These are phyloP conservation scores for Hippopotamyrus pictus DNA, from an alignment of 2,797 vertebrate genomes.

Conservation along the genomic window DNA sequence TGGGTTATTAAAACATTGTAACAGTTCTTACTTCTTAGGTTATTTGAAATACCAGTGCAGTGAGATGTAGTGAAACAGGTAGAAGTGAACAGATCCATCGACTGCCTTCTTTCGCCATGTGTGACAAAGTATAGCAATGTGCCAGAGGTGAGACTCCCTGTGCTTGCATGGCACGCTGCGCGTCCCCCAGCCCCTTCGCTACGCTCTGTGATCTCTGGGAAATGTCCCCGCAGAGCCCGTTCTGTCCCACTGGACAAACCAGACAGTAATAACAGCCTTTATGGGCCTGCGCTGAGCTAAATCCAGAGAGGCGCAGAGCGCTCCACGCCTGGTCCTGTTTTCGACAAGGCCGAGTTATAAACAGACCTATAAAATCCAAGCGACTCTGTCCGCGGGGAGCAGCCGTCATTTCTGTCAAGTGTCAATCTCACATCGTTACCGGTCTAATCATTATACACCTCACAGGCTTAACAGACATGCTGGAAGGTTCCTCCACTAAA, in stretches of 20 bases:
- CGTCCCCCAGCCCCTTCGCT: background rate
- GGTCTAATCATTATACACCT: background rate
- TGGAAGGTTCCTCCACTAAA: background rate
- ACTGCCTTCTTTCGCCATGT: background rate
- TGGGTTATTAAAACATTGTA: background rate
- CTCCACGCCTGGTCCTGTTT: background rate
- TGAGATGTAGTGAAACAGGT: background rate
- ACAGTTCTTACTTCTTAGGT: background rate
- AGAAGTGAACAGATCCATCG: background rate
- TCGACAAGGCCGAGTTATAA: constrained; percentile 1
- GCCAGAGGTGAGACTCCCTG: background rate
- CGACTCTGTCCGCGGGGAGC: background rate
- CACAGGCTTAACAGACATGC: background rate
- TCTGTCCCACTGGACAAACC: background rate
- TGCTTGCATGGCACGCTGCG: background rate
- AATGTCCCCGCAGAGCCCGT: background rate
- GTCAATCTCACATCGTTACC: background rate
- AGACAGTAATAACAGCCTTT: constrained; percentile 1
- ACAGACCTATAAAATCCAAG: constrained; percentile 6
- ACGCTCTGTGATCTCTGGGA: background rate
- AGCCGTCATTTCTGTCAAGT: background rate
- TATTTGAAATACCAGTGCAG: background rate
- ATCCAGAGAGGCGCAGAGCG: background rate
- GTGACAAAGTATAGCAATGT: background rate
- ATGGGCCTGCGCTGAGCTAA: background rate